phyloP scores from a whole-genome alignment of 2,113 vertebrate species.

The Australoheros scitulus region DNA sequence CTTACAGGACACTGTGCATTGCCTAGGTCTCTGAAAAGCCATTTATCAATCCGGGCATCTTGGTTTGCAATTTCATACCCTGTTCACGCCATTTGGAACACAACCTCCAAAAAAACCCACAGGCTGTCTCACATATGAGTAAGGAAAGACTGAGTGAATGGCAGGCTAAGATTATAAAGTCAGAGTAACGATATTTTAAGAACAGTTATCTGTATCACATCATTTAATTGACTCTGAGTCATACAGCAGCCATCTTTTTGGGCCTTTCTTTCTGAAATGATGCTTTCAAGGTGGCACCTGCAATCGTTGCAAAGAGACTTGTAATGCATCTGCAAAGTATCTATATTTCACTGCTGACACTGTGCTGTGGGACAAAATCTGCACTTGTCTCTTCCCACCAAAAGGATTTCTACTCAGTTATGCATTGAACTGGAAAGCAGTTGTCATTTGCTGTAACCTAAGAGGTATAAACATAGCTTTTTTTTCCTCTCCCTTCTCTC shows the following conservation, averaged over 20 bases:
- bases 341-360: constrained; percentile 39
- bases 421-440: constrained; percentile 62
- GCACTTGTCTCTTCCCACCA: constrained; percentile 32
- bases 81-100: background rate
- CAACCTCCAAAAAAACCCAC: background rate
- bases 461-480: constrained; percentile 53
- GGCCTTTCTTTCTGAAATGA: background rate
- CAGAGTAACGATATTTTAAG: background rate
- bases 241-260: background rate
- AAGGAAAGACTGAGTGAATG: background rate
- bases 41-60: constrained; percentile 1
- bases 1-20: background rate
- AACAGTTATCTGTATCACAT: background rate
- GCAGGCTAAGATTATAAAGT: background rate
- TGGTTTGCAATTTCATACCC: constrained; percentile 7
- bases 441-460: constrained; percentile 64
- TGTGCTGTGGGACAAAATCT: constrained; percentile 39
- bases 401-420: constrained; percentile 54
- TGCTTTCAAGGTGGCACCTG: constrained; percentile 40
- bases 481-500: background rate
- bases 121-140: background rate
- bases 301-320: constrained; percentile 21
- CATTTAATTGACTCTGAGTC: background rate
- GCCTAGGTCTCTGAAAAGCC: background rate
- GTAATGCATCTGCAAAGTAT: constrained; percentile 25